Base-by-base conservation (phyloP, 2,113 vertebrate species). In the Gobius niger region DNA sequence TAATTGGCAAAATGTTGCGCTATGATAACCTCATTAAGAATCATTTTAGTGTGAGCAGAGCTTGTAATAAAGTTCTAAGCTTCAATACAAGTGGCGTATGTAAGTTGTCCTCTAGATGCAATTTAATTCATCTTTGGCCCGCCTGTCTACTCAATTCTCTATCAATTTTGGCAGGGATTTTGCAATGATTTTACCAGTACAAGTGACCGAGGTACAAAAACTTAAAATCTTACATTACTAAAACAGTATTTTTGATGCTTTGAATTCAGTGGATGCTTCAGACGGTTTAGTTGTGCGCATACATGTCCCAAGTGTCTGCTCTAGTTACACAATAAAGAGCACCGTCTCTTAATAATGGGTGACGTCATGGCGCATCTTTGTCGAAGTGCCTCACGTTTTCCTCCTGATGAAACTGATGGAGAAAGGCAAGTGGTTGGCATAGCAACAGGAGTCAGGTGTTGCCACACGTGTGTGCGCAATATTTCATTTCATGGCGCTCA, bases 401-500 rank as follows among this genome's bases (percentile, higher is more conserved):
- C 12, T 65, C 16, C 16, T 54, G 47, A 66, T 63, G 57, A 52
- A 61, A 63, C n/a, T 10, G 69, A 75, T 54, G 59, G 16, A 81
- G 77, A 76, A 57, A 66, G 54, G 80, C 63, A 49, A 82, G 68
- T 69, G 53, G 90, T 90, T 79, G 89, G 65, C 88, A 91, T 90
- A 85, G 81, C 77, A 88, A 92, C 91, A 76, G 68, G 65, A 80
- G 76, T 83, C 83, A 85, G 83, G 85, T 64, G 85, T 12, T n/a
- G 57, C 40, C 42, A 63, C 72, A 7, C 13, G 77, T 73, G 82
- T 62, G 75, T 67, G 63, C 70, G 11, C 65, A 24, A 49, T 19
- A 42, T 69, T 68, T 72, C 18, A 57, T 63, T 59, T 9, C 34
- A n/a, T 24, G 10, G 14, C 10, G 18, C 11, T 11, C 10, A 24